Base-by-base conservation (phyloP, 1,140 invertebrate species). In the Eciton burchellii region DNA sequence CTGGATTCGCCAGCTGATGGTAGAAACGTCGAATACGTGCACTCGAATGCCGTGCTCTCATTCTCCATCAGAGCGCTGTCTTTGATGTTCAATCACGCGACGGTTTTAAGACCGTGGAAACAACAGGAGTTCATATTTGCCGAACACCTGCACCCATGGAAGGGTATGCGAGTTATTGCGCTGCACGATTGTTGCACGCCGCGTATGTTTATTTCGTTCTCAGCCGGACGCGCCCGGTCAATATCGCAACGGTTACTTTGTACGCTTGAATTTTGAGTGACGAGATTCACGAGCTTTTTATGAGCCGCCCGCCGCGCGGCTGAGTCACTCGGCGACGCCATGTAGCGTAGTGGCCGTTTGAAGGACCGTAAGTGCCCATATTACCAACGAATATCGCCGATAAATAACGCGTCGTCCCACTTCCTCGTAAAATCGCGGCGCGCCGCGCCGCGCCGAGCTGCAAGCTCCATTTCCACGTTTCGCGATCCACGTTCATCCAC, bases 331-430 rank as follows among this genome's bases (percentile, higher is more conserved):
- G 16, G 59, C n/a, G 62, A 63, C 56, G 59, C n/a, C 54, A 56
- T 83, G 63, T 73, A 72, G 71, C 6, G 35, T 52, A 70, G 35
- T 66, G 49, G 82, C 76, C 62, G 73, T 83, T 84, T 84, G 65
- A 68, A 43, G 66, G 65, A 24, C 43, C 70, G 45, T 76, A 84
- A 84, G 83, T 74, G 72, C 59, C 68, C 47, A 74, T 54, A 83
- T 84, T 84, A 84, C 83, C 60, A 52, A 71, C 72, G 62, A 87
- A 83, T 70, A 84, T 70, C 68, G 59, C 54, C 68, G 84, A 87
- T 88, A 87, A 87, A 88, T 82, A 88, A 86, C 63, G 45, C 56
- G 43, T 82, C 56, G 43, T 82, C 59, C 52, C 77, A 84, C 76
- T 73, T 77, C 41, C 71, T 84, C 82, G 76, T 88, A 84, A 87